Evolutionary conservation across 2,113 vertebrate genomes (phyloP).

Genomic region (Gnathonemus longibarbis): DNA sequence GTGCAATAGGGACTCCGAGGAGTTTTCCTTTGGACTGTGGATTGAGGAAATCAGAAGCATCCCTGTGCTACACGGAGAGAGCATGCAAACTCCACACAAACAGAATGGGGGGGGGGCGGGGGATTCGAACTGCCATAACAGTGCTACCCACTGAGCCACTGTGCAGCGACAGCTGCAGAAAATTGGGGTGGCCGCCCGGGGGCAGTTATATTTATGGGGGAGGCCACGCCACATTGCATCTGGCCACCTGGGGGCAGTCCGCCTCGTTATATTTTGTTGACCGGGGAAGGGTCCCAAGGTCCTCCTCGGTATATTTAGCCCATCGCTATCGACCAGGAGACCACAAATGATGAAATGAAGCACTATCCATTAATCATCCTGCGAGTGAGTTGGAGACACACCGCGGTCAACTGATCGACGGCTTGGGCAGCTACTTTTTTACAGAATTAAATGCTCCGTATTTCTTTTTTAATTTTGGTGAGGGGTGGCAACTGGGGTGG

Average conservation of each 20-base stretch:
- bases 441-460: neutral
- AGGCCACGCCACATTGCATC: neutral
- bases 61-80: neutral
- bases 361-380: neutral
- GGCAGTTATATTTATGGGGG: neutral
- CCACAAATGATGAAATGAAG: neutral
- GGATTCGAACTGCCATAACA: neutral
- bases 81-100: neutral
- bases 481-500: neutral
- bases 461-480: neutral
- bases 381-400: neutral
- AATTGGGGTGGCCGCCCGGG: neutral
- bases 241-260: neutral
- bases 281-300: neutral
- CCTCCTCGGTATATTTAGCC: neutral
- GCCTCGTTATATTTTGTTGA: neutral
- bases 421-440: neutral
- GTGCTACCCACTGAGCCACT: neutral
- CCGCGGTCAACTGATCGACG: neutral
- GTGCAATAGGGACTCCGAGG: neutral
- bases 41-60: neutral
- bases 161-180: neutral
- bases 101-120: neutral
- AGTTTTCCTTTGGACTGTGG: neutral
- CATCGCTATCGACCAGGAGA: neutral